Percentiles rank a stretch among this genome's conserved stretches.
Evolutionary conservation across 1,140 invertebrate genomes (phyloP).

Genomic region (Drosophila orena): DNA sequence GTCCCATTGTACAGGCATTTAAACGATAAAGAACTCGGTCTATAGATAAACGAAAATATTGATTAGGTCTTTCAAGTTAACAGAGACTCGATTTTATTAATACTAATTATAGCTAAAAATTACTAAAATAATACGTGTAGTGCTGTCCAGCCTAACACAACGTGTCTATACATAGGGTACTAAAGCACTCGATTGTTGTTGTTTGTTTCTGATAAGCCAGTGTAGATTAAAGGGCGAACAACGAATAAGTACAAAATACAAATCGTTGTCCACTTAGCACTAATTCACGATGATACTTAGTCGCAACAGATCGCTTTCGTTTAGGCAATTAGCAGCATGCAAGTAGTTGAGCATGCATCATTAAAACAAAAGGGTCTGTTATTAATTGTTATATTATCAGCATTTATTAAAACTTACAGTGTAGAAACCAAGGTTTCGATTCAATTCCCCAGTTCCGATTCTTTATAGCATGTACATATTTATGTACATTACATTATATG

Average conservation of each 20-base stretch:
- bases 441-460: constrained; percentile 8
- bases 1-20: background rate
- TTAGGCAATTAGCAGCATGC: constrained; percentile 12
- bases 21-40: background rate
- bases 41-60: constrained; percentile 2
- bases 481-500: no score
- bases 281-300: background rate
- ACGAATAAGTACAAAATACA: constrained; percentile 9
- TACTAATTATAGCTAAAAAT: constrained; percentile 29
- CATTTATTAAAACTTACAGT: constrained; percentile 4
- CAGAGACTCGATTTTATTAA: constrained; percentile 12
- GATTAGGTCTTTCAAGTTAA: constrained; percentile 7
- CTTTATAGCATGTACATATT: background rate
- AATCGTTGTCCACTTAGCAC: constrained; percentile 13
- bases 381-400: constrained; percentile 1
- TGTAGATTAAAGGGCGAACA: constrained; percentile 20
- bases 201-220: constrained; percentile 36
- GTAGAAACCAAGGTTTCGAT: no score
- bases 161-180: constrained; percentile 49
- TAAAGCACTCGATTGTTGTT: constrained; percentile 68
- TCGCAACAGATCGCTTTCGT: constrained; percentile 28
- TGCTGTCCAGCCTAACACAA: background rate
- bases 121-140: no score
- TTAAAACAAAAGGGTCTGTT: background rate
- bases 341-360: background rate